Percentiles rank a stretch among this genome's conserved stretches.
These are phyloP conservation scores for Stegostoma tigrinum DNA, from an alignment of 2,113 vertebrate species.

Conservation along the genomic window DNA sequence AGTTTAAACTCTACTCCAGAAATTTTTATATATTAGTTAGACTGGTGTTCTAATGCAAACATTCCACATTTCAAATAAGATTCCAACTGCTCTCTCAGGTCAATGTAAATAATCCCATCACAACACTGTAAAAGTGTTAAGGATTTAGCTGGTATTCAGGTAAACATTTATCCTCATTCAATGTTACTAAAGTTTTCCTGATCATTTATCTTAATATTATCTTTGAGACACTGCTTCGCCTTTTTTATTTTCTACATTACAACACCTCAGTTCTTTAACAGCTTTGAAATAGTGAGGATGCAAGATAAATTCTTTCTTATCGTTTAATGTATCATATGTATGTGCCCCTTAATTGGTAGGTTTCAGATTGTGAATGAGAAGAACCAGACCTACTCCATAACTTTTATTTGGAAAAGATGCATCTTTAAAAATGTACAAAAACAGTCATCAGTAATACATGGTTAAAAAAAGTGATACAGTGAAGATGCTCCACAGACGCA, in stretches of 20 bases:
- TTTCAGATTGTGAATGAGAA: neutral
- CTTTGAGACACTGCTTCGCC: neutral
- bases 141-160: neutral
- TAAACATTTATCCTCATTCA: neutral
- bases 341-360: neutral
- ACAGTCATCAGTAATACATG: neutral
- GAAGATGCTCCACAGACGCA: neutral
- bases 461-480: neutral
- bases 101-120: neutral
- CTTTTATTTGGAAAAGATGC: neutral
- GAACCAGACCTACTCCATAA: neutral
- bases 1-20: neutral
- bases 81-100: neutral
- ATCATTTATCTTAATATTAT: neutral
- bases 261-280: neutral
- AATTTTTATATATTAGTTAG: neutral
- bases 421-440: conserved; percentile 1
- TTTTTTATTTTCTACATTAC: neutral
- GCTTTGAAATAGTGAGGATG: neutral
- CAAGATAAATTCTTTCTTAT: neutral
- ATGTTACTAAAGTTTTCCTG: neutral
- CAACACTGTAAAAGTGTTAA: neutral
- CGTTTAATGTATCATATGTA: no score
- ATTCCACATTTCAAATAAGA: neutral
- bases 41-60: neutral